These are phyloP conservation scores for Ardeotis arabs DNA, from an alignment of 2,113 vertebrate species.

Conservation along the genomic window DNA sequence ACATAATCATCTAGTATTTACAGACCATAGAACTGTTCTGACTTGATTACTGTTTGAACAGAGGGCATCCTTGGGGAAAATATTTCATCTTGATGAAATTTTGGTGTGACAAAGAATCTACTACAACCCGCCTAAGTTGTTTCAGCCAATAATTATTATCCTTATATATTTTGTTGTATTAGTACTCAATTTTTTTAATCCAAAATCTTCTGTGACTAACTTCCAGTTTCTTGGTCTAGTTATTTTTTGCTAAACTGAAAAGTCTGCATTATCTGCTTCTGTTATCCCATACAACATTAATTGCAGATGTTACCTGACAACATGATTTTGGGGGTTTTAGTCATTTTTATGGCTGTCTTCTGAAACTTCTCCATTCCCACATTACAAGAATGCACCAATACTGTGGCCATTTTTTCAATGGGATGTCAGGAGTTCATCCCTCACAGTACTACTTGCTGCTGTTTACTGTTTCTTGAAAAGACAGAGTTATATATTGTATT, in stretches of 20 bases:
- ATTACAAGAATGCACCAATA: not conserved
- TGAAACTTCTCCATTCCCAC: not conserved
- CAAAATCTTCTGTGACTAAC: not conserved
- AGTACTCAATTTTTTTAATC: not conserved
- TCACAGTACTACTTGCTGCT: not conserved
- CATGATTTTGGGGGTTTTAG: rapidly evolving
- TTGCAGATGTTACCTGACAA: not conserved
- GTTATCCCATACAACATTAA: not conserved
- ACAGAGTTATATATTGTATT: not conserved
- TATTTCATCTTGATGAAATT: not conserved
- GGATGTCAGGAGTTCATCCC: not conserved
- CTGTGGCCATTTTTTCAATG: not conserved
- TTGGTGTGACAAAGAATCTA: not conserved
- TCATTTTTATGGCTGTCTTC: not conserved
- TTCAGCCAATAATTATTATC: not conserved
- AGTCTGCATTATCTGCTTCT: not conserved
- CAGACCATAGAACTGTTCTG: not conserved
- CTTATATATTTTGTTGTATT: not conserved
- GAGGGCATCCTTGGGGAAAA: not conserved
- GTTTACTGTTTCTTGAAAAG: not conserved
- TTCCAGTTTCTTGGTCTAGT: not conserved
- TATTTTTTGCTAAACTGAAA: not conserved
- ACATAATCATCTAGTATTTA: not conserved
- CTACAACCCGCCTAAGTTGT: not conserved
- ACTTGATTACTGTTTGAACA: not conserved